Percentiles rank a stretch among this genome's conserved stretches.
phyloP scores from a whole-genome alignment of 2,797 vertebrate genomes.

The Trematomus bernacchii region DNA sequence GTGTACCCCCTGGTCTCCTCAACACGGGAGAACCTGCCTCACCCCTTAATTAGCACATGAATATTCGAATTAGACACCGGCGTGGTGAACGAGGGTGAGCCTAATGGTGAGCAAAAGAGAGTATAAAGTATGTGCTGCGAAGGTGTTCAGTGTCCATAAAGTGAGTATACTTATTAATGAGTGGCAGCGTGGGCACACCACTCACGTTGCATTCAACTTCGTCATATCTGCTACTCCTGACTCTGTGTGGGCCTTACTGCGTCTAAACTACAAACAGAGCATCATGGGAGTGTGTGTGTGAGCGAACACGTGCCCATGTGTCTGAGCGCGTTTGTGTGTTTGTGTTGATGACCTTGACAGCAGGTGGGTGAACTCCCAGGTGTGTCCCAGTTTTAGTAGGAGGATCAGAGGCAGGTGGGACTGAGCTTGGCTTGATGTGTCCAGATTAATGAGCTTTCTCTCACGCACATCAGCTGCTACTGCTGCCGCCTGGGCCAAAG shows the following conservation, averaged over 20 bases:
- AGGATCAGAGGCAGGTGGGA: conserved; percentile 82
- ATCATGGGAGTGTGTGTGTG: background rate
- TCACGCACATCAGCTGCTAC: conserved; percentile 75
- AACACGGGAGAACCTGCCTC: conserved; percentile 80
- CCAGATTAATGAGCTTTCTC: conserved; percentile 83
- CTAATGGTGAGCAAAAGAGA: conserved; percentile 23
- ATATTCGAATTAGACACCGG: conserved; percentile 87
- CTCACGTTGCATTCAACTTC: conserved; percentile 15
- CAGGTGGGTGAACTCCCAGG: conserved; percentile 83
- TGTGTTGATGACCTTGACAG: conserved; percentile 73
- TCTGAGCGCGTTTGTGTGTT: conserved; percentile 51
- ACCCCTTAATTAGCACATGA: conserved; percentile 90
- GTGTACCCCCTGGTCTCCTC: conserved; percentile 58
- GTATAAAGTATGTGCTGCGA: conserved; percentile 7
- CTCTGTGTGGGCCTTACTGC: background rate
- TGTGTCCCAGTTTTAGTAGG: conserved; percentile 83
- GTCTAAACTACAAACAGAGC: conserved; percentile 2
- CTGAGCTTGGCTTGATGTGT: conserved; percentile 68
- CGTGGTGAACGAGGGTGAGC: conserved; percentile 46
- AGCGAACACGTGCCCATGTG: conserved; percentile 19
- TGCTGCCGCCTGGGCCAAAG: conserved; percentile 58
- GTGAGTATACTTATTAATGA: conserved; percentile 8
- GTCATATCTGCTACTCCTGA: background rate
- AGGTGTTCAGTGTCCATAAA: conserved; percentile 14
- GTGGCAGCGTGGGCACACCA: conserved; percentile 8